Evolutionary conservation across 2,888 invertebrate genomes (phyloP).

Genomic region (Lepas anatifera): DNA sequence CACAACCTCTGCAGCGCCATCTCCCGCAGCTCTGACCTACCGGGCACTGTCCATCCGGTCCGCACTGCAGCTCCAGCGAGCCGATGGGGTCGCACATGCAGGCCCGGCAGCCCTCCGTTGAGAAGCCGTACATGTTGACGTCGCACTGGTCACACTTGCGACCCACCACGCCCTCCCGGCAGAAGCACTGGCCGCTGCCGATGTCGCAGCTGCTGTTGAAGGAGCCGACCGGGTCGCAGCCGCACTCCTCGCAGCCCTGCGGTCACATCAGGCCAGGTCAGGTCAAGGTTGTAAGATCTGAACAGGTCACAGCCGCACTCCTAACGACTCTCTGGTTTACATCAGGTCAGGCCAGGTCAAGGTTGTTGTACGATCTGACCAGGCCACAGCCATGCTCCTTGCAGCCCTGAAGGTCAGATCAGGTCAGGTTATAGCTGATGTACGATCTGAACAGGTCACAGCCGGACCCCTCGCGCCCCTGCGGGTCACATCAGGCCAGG

Average conservation of each 20-base stretch:
- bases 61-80: conserved; percentile 75
- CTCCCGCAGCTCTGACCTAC: conserved; percentile 37
- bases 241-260: conserved; percentile 60
- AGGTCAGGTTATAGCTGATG: too few relatives aligned
- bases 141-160: conserved; percentile 60
- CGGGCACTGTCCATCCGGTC: conserved; percentile 75
- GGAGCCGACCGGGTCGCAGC: conserved; percentile 63
- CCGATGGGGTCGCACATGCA: conserved; percentile 87
- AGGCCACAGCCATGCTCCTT: too few relatives aligned
- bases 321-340: not conserved
- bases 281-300: not conserved
- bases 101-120: conserved; percentile 49
- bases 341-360: too few relatives aligned
- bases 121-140: conserved; percentile 56
- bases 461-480: too few relatives aligned
- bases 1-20: too few relatives aligned
- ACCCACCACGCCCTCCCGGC: conserved; percentile 61
- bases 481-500: not conserved
- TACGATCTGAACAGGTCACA: too few relatives aligned
- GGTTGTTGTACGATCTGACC: too few relatives aligned
- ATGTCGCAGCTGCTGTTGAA: conserved; percentile 55
- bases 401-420: too few relatives aligned
- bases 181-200: conserved; percentile 54
- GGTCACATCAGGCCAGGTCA: not conserved
- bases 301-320: not conserved